A percentile compares a stretch with the other conserved stretches of the same genome.
Evolutionary conservation across 2,888 invertebrate species (phyloP).

Genomic region (Trichogramma dendrolimi): DNA sequence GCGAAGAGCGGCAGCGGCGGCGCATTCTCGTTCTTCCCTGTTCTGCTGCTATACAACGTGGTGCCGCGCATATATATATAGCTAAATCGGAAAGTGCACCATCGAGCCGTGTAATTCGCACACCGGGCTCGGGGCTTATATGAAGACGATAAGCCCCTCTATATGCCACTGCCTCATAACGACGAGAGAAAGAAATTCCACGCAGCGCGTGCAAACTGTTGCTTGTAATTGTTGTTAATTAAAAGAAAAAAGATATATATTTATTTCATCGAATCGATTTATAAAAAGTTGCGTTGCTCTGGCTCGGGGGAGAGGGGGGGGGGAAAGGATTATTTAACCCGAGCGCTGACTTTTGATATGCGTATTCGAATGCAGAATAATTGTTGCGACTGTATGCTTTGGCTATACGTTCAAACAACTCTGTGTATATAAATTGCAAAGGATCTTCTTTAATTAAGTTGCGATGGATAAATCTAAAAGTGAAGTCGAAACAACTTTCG

Average conservation of each 20-base stretch:
- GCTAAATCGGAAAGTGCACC: slow-evolving; percentile 4
- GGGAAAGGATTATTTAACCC: no score
- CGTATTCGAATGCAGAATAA: no score
- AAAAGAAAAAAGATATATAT: neutral
- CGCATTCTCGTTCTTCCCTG: neutral
- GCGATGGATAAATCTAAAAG: no score
- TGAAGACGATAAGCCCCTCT: slow-evolving; percentile 26
- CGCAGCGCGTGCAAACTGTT: neutral
- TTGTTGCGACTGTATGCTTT: no score
- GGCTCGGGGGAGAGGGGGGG: no score
- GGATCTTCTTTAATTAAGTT: no score
- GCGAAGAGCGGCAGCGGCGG: neutral
- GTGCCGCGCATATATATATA: neutral
- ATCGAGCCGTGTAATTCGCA: slow-evolving; percentile 26
- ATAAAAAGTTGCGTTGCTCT: neutral
- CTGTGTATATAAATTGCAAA: no score
- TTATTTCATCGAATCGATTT: neutral
- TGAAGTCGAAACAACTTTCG: no score
- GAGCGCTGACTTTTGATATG: no score
- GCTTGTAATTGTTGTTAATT: neutral
- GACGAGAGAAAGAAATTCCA: slow-evolving; percentile 4
- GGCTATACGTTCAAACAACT: no score
- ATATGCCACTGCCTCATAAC: neutral
- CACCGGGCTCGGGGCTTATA: slow-evolving; percentile 11
- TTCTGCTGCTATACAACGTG: no score